Base-by-base conservation (phyloP, 2,113 vertebrate species). In the Marmota flaviventris region DNA sequence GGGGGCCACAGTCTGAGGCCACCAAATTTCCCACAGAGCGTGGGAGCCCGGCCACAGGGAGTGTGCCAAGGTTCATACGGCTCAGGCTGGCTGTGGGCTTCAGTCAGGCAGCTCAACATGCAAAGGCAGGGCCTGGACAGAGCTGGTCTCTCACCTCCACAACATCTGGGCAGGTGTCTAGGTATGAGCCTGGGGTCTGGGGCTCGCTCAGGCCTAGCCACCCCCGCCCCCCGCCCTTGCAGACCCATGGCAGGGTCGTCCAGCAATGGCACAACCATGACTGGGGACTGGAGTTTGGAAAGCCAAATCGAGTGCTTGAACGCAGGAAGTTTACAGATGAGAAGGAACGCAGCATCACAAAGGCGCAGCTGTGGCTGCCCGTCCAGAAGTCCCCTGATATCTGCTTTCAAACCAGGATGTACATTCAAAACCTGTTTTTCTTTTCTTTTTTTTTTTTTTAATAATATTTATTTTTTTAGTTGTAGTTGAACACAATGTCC, bases 311-410 rank as follows among this genome's bases (percentile, higher is more conserved):
- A 53, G 53, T 6, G 18, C 25, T 1, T 1, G 37, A 37, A 39
- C 4, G 0, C 18, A 27, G 34, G 0, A 0, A 14, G 18, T 17
- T 6, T 14, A 4, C 32, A 67, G 39, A 34, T 25, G 27, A 0
- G 0, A 14, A 69, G 18, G 27, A 84, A 29, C 32, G 34, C 53
- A 20, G 4, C 85, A 3, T 2, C 22, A 27, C 78, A 42, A 0
- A 69, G 67, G 13, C 1, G 56, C 58, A 8, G 24, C 58, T 8
- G 58, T 0, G 16, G 48, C 81, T 51, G 8, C 8, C 1, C 3
- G 17, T 17, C 73, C 63, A 24, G 7, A 8, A 7, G 72, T n/a
- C 73, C 63, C 25, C 5, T 13, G 13, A 17, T 0, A 2, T 53
- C 85, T 45, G 89, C 82, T 0, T 81, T 76, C 12, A 24, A 51